phyloP scores from a whole-genome alignment of 2,113 vertebrate species.

The Pedetes capensis region DNA sequence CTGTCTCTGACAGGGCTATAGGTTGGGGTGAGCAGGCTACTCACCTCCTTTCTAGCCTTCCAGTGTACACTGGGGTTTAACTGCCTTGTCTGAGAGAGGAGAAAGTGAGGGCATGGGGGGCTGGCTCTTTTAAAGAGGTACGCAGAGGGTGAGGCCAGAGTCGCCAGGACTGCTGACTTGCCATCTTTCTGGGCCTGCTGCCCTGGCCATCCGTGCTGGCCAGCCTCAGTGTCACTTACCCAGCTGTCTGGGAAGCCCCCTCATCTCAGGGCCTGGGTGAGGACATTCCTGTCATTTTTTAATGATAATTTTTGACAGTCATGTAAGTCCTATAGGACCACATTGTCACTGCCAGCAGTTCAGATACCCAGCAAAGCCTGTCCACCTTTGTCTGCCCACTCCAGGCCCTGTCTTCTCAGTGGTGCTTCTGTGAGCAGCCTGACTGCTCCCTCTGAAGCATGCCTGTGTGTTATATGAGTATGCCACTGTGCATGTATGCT shows the following conservation, averaged over 20 bases:
- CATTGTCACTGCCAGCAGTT: not conserved
- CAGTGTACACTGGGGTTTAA: not conserved
- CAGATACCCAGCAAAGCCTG: not conserved
- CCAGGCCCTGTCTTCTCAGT: not conserved
- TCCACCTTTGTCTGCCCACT: too few species aligned
- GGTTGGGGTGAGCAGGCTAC: not conserved
- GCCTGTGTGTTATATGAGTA: not conserved
- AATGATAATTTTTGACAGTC: not conserved
- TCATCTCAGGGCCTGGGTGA: not conserved
- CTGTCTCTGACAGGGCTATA: not conserved
- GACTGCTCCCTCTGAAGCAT: too few species aligned
- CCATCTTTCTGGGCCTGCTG: not conserved
- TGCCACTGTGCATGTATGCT: not conserved
- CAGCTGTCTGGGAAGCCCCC: not conserved
- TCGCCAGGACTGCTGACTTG: not conserved
- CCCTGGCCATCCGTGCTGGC: not conserved
- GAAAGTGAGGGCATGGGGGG: not conserved
- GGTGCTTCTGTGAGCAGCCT: not conserved
- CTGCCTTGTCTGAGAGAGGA: not conserved
- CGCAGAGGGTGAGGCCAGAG: not conserved
- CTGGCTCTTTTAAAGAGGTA: not conserved
- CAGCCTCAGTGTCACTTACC: not conserved
- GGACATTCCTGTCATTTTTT: not conserved
- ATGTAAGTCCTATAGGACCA: not conserved
- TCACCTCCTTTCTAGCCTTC: not conserved